Evolutionary conservation across 1,140 invertebrate species (phyloP).

Genomic region (Catajapyx aquilonaris): DNA sequence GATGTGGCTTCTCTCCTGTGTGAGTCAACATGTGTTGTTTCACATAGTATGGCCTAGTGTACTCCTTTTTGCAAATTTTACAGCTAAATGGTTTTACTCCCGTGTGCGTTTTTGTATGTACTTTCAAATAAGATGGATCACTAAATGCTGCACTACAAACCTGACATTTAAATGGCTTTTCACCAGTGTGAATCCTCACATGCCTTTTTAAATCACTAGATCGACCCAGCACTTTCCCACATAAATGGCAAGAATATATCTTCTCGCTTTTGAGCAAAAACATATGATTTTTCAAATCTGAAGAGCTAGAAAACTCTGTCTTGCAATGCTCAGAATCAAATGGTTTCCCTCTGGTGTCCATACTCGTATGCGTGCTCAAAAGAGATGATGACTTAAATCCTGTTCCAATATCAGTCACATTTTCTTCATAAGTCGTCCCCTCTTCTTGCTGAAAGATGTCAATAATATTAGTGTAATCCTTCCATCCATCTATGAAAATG

Average conservation of each 20-base stretch:
- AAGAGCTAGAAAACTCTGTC: neutral
- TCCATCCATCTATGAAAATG: too few relatives aligned
- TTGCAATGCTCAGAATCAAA: neutral
- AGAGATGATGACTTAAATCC: constrained; percentile 22
- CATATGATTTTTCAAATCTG: neutral
- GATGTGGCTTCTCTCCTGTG: constrained; percentile 18
- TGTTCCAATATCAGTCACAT: constrained; percentile 19
- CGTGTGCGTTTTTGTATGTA: constrained; percentile 30
- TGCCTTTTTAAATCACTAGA: constrained; percentile 8
- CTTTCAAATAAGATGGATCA: constrained; percentile 25
- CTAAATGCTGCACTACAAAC: constrained; percentile 27
- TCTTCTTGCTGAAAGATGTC: too few relatives aligned
- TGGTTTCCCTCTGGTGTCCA: constrained; percentile 18
- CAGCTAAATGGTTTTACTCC: constrained; percentile 35
- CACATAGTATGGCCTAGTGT: constrained; percentile 21
- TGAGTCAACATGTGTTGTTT: constrained; percentile 23
- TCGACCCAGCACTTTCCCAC: neutral
- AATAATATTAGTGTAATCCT: too few relatives aligned
- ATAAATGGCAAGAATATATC: neutral
- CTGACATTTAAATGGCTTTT: constrained; percentile 24
- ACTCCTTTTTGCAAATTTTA: constrained; percentile 25
- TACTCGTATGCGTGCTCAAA: constrained; percentile 20
- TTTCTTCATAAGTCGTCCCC: too few relatives aligned
- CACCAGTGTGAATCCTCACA: constrained; percentile 15
- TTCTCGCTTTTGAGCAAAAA: neutral